Evolutionary conservation across 1,140 invertebrate genomes (phyloP).

Genomic region (Maconellicoccus hirsutus): DNA sequence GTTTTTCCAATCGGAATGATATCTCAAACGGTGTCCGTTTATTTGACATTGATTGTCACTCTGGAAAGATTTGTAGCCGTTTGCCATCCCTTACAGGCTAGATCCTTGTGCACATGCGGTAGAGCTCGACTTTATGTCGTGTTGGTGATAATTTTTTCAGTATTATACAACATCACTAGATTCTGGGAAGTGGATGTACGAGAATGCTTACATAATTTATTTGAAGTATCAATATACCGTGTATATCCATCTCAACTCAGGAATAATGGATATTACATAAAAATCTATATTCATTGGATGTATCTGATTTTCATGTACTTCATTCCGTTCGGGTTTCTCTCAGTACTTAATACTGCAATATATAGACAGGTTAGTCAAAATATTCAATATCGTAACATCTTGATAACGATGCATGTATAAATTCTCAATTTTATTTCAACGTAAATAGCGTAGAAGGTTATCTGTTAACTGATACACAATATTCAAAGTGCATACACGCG

Average conservation of each 20-base stretch:
- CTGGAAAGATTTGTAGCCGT: constrained; percentile 93
- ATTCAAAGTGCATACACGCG: no score
- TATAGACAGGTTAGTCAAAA: constrained; percentile 53
- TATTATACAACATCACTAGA: constrained; percentile 75
- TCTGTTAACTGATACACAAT: no score
- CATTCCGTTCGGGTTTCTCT: constrained; percentile 70
- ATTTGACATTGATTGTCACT: constrained; percentile 88
- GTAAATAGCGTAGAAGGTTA: no score
- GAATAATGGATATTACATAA: constrained; percentile 58
- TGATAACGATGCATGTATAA: no score
- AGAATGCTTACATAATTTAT: constrained; percentile 30
- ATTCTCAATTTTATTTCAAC: no score
- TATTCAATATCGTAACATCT: no score
- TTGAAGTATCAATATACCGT: constrained; percentile 54
- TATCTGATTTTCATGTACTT: constrained; percentile 87
- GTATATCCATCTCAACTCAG: constrained; percentile 56
- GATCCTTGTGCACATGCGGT: constrained; percentile 80
- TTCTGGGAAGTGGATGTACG: constrained; percentile 39
- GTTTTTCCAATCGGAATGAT: constrained; percentile 78
- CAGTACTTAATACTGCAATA: constrained; percentile 79
- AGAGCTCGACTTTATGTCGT: constrained; percentile 74
- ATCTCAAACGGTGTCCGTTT: constrained; percentile 86
- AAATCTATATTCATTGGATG: constrained; percentile 82
- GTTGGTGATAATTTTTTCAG: constrained; percentile 65
- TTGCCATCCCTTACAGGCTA: constrained; percentile 78